Conservation (phyloP, 2,888 invertebrate genomes). For the Phytoseiulus persimilis region DNA sequence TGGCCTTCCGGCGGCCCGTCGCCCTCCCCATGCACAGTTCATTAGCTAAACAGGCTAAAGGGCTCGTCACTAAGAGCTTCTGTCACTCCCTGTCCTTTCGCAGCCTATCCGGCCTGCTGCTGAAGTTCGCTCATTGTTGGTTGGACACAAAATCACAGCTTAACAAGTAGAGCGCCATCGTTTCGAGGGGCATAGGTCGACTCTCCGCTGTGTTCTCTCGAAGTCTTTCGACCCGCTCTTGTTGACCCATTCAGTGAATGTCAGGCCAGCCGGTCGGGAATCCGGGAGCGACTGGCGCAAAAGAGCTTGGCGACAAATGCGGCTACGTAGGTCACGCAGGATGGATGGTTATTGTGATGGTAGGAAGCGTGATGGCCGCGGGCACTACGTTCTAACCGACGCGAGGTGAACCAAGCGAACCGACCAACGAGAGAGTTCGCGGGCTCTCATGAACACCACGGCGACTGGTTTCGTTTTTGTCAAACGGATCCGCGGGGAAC, state of each 20-base stretch:
- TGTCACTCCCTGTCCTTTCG: background rate
- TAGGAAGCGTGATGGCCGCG: background rate
- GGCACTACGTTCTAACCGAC: background rate
- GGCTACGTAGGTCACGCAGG: background rate
- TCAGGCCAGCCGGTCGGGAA: background rate
- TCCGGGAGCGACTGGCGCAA: background rate
- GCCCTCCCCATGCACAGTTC: background rate
- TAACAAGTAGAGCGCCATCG: background rate
- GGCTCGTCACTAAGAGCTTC: background rate
- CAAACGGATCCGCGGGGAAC: too few species aligned
- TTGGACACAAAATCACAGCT: background rate
- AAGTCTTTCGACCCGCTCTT: background rate
- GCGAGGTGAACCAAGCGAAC: background rate
- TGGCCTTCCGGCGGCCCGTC: background rate
- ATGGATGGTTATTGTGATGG: background rate
- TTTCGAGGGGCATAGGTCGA: background rate
- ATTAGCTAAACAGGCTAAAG: conserved; percentile 5
- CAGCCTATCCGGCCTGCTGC: background rate
- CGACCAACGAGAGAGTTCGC: background rate
- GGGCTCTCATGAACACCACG: too few species aligned
- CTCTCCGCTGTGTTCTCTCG: background rate
- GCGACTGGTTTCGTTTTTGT: too few species aligned
- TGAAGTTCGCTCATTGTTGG: background rate
- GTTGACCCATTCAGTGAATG: background rate
- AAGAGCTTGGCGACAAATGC: background rate